These are phyloP conservation scores for Hipparchia semele DNA, from an alignment of 2,888 invertebrate genomes.

Conservation along the genomic window DNA sequence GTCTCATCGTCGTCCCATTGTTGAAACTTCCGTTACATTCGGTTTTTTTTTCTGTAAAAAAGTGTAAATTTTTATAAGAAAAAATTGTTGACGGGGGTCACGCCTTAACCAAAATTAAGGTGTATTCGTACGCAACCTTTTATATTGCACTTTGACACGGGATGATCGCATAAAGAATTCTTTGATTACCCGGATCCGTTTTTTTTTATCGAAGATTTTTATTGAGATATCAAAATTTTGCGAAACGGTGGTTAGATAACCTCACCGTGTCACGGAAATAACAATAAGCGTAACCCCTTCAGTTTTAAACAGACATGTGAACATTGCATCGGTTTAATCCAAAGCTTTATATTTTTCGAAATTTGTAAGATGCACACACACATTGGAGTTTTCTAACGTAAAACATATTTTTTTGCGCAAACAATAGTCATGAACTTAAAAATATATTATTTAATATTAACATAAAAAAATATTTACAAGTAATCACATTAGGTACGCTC, in stretches of 20 bases:
- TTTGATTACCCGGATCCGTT: constrained; percentile 71
- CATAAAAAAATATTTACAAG: neutral
- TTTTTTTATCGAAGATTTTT: constrained; percentile 59
- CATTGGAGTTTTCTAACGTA: neutral
- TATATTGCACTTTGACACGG: constrained; percentile 80
- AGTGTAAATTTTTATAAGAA: constrained; percentile 66
- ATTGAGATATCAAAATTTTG: constrained; percentile 72
- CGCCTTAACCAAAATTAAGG: constrained; percentile 78
- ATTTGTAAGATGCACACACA: constrained; percentile 4
- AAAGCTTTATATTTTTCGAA: constrained; percentile 46
- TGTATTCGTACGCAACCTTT: constrained; percentile 75
- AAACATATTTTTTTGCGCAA: neutral
- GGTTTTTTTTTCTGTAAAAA: constrained; percentile 65
- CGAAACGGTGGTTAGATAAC: constrained; percentile 75
- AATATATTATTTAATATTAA: neutral
- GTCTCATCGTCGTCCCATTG: constrained; percentile 56
- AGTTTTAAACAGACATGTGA: constrained; percentile 68
- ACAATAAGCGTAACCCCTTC: constrained; percentile 64
- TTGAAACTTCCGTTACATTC: constrained; percentile 70
- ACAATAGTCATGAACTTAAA: neutral
- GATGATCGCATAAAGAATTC: constrained; percentile 63
- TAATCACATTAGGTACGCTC: neutral
- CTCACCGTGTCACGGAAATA: constrained; percentile 57
- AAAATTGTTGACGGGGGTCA: constrained; percentile 81
- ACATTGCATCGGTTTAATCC: constrained; percentile 51